Evolutionary conservation across 2,113 vertebrate genomes (phyloP), one percentile per base, ranked within the genome.

Genomic region (Macquaria australasica): DNA sequence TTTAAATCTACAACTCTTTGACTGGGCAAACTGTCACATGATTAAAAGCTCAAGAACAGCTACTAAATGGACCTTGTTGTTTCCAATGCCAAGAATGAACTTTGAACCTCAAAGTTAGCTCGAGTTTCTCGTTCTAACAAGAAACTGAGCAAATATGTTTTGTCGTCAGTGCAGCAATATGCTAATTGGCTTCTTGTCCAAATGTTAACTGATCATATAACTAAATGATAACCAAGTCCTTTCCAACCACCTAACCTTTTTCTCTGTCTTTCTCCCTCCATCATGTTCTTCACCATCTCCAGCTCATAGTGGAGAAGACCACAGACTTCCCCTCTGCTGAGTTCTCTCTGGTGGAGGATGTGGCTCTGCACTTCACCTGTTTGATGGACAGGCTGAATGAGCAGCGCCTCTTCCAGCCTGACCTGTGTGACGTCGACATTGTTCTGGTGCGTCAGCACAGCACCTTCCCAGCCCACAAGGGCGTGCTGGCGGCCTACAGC

Each of bases 231-330:
- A 64, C 31, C 1, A 73, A 21, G 3, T 18, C 2, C 1, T 28
- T 45, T 53, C 39, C 0, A 3, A 50, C 15, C 28, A 50, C 15
- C 28, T 39, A 28, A 41, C 9, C 6, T 8, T 62, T 67, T 23
- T 60, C 4, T 64, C 37, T 64, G 1, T 76, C 50, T 51, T 7
- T 60, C 10, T 62, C 72, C n/a, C 31, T 71, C 70, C n/a, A 34
- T 72, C 15, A 2, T 20, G 48, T 28, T 56, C 28, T 31, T 31
- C 28, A 12, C 28, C 48, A 20, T 70, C 23, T 62, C 5, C 93
- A 99, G 97, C 96, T 98, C 97, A 97, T 98, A 97, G 97, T 98
- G 89, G 97, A 98, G 96, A 99, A 98, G 95, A 98, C 97, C 8
- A 96, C 97, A 90, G 97, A 98, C 94, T 97, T 96, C 90, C 97